These are phyloP conservation scores for Eupithecia vulgata DNA, from an alignment of 2,888 invertebrate genomes.

Conservation along the genomic window DNA sequence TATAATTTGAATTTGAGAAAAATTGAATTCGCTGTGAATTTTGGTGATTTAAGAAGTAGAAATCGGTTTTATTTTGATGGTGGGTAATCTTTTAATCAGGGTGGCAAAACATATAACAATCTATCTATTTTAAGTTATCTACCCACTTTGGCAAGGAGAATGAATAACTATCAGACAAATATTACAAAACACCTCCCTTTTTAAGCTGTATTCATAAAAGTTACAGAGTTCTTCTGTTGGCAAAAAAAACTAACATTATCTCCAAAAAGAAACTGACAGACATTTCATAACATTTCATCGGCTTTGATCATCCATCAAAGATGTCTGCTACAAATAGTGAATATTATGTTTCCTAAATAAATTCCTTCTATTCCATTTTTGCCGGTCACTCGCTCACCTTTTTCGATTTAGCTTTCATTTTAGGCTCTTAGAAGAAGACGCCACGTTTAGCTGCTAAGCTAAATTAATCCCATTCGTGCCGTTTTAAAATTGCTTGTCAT, in stretches of 20 bases:
- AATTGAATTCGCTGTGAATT: background rate
- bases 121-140: background rate
- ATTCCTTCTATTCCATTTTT: background rate
- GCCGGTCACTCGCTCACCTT: background rate
- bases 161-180: background rate
- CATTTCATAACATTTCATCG: background rate
- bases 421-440: background rate
- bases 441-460: background rate
- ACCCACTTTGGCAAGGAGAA: background rate
- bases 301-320: constrained; percentile 15
- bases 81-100: background rate
- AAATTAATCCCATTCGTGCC: background rate
- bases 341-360: constrained; percentile 7
- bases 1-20: no score
- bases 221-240: background rate
- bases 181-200: background rate
- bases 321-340: constrained; percentile 4
- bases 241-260: background rate
- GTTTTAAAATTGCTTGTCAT: background rate
- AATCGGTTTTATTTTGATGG: background rate
- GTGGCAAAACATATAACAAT: background rate
- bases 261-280: background rate
- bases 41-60: background rate
- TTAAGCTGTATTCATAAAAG: background rate
- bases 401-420: background rate